Evolutionary conservation across 2,888 invertebrate species (phyloP).

Genomic region (Sesia apiformis): DNA sequence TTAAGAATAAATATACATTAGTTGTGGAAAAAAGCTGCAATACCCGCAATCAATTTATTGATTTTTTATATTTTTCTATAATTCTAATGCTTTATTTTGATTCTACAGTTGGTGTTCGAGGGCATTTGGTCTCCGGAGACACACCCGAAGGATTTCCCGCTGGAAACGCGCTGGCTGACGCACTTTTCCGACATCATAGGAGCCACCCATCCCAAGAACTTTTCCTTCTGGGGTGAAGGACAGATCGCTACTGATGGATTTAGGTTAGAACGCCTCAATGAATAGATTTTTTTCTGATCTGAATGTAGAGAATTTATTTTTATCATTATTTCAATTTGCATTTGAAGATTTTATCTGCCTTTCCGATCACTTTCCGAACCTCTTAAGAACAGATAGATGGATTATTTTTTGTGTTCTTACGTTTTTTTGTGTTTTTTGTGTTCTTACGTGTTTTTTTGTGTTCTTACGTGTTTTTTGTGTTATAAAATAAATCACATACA

Average conservation of each 20-base stretch:
- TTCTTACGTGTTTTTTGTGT: no score
- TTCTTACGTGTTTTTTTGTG: background rate
- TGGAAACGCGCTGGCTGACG: slow-evolving; percentile 86
- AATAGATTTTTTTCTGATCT: background rate
- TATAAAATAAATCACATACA: no score
- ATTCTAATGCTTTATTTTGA: no score
- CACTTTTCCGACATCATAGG: slow-evolving; percentile 98
- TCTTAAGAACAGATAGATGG: no score
- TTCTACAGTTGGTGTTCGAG: slow-evolving; percentile 83
- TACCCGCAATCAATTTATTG: no score
- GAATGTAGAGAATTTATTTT: background rate
- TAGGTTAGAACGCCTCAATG: slow-evolving; percentile 67
- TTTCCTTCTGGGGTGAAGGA: slow-evolving; percentile 94
- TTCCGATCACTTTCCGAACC: no score
- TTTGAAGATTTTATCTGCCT: no score
- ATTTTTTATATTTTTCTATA: no score
- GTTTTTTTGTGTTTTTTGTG: background rate
- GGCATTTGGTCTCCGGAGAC: slow-evolving; percentile 97
- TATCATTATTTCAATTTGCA: background rate
- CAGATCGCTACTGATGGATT: slow-evolving; percentile 91
- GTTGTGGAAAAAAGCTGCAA: no score
- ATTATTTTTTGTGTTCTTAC: background rate
- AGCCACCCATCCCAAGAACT: slow-evolving; percentile 91
- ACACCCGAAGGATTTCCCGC: slow-evolving; percentile 97
- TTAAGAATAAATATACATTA: background rate